Evolutionary conservation across 2,113 vertebrate genomes (phyloP).

Genomic region (Pan paniscus): DNA sequence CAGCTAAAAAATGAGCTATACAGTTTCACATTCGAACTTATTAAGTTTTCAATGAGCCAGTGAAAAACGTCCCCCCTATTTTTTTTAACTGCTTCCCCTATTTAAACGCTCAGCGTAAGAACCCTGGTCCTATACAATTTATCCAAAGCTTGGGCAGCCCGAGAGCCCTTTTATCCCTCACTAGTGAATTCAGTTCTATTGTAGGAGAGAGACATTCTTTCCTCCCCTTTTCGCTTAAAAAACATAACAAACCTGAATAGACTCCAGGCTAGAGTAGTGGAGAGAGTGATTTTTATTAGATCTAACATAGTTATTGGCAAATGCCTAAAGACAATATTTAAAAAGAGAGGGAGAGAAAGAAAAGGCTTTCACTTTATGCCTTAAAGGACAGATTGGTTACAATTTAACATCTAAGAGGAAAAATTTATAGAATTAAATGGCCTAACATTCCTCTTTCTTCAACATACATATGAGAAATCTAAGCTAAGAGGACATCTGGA

Average conservation of each 20-base stretch:
- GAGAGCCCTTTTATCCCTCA: slow-evolving; percentile 35
- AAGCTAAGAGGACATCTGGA: slow-evolving; percentile 70
- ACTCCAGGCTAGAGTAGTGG: neutral
- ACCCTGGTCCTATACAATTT: slow-evolving; percentile 2
- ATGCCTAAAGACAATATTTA: slow-evolving; percentile 42
- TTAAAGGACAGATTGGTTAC: slow-evolving; percentile 58
- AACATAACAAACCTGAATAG: slow-evolving; percentile 66
- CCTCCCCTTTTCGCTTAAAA: slow-evolving; percentile 56
- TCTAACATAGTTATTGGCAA: slow-evolving; percentile 64
- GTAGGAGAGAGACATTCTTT: slow-evolving; percentile 57
- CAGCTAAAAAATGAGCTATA: neutral
- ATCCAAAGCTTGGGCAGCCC: slow-evolving; percentile 21
- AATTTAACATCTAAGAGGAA: slow-evolving; percentile 70
- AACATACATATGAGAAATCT: slow-evolving; percentile 48
- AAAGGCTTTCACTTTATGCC: slow-evolving; percentile 46
- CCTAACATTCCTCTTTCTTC: slow-evolving; percentile 51
- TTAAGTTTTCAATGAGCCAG: slow-evolving; percentile 28
- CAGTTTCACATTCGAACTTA: slow-evolving; percentile 34
- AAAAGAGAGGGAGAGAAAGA: neutral
- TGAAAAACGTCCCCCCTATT: neutral
- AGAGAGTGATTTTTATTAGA: slow-evolving; percentile 63
- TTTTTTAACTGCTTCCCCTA: slow-evolving; percentile 4
- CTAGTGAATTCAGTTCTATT: slow-evolving; percentile 52
- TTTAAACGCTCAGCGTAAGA: neutral
- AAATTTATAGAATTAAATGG: slow-evolving; percentile 62